phyloP scores from a whole-genome alignment of 1,140 invertebrate species.

The silkworm (Bombyx mori) region ASM3026992v2 NC_085120.1:8058501-8059000 shows the following conservation, averaged over 20 bases:
- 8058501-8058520: too few relatives aligned
- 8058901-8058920: constrained; percentile 97
- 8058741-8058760: constrained; percentile 95
- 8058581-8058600: too few relatives aligned
- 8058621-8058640: too few relatives aligned
- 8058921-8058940: constrained; percentile 75
- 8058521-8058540: too few relatives aligned
- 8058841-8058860: constrained; percentile 89
- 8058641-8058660: too few relatives aligned
- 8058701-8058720: constrained; percentile 98
- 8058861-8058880: constrained; percentile 92
- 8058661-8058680: too few relatives aligned
- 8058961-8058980: too few relatives aligned
- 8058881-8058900: constrained; percentile 89
- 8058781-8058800: constrained; percentile 94
- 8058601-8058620: too few relatives aligned
- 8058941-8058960: too few relatives aligned
- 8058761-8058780: constrained; percentile 97
- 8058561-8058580: too few relatives aligned
- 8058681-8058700: constrained; percentile 25
- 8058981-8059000: too few relatives aligned
- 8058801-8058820: constrained; percentile 90
- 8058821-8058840: constrained; percentile 82
- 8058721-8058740: constrained; percentile 94
- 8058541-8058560: too few relatives aligned